Evolutionary conservation across 2,797 vertebrate species (phyloP).

Genomic region (Onychomys torridus): DNA sequence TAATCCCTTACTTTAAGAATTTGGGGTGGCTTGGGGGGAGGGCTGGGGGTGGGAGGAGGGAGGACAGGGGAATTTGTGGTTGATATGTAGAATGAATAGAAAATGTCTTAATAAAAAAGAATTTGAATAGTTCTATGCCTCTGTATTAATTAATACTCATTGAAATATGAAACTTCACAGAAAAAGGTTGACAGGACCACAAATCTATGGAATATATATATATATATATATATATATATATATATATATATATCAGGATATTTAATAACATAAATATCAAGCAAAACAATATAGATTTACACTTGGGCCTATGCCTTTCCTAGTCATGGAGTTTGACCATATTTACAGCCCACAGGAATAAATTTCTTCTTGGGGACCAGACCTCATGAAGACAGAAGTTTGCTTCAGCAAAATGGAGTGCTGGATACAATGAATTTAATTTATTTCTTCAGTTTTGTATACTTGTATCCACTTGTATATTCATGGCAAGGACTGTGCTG

Average conservation of each 20-base stretch:
- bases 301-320: background rate
- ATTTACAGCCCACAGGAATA: background rate
- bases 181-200: background rate
- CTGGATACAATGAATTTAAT: background rate
- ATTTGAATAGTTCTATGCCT: too few relatives aligned
- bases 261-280: background rate
- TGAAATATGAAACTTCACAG: background rate
- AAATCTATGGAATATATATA: background rate
- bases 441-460: too few relatives aligned
- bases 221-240: background rate
- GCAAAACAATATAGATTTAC: background rate
- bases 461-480: background rate
- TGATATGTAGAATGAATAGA: too few relatives aligned
- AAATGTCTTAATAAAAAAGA: too few relatives aligned
- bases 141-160: background rate
- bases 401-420: too few relatives aligned
- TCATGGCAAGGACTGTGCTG: background rate
- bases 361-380: too few relatives aligned
- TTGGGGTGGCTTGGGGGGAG: too few relatives aligned
- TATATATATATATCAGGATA: background rate
- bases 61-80: too few relatives aligned
- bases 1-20: background rate
- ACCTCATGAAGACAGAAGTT: background rate
- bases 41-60: too few relatives aligned
- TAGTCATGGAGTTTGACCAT: background rate